Evolutionary conservation across 2,113 vertebrate genomes (phyloP), one percentile per base, ranked within the genome.

Genomic region (Platanista minor): DNA sequence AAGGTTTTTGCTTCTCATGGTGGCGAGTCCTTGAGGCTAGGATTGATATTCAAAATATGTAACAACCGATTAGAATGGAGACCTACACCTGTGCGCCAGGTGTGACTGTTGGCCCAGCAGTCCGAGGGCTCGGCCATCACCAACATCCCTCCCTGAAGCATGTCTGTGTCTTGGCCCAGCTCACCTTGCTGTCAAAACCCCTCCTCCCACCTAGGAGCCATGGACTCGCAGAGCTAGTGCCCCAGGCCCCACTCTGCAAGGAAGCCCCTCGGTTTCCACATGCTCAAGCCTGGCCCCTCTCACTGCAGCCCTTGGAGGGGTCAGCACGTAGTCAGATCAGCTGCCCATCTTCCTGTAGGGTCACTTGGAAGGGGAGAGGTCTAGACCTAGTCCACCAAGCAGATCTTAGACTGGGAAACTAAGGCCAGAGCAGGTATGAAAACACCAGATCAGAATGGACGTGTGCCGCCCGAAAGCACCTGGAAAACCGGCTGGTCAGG

Each of bases 81-180:
- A 36, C n/a, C 6, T 5, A 4, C 36, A 21, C 81, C 39, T 18
- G 21, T 3, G 20, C 3, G 0, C 17, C 21, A 6, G 4, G 41
- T 67, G n/a, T 33, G 64, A 67, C 71, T 31, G 8, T 43, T 29
- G 29, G 66, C 54, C 52, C 46, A 29, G 29, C 57, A 8, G 43
- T 12, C 31, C 33, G 2, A 4, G 29, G 90, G 6, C 64, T 10
- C 25, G 6, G 41, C 18, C 82, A 27, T 41, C 23, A 6, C 33
- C 33, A 14, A 31, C 31, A 25, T 52, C 3, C 25, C 31, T 85
- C n/a, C 20, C 72, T 18, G 25, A 31, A 52, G 67, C 6, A 0
- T 1, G 10, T 18, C 54, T 46, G 43, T 33, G 57, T 49, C 6
- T 18, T 5, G 23, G 17, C 39, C 33, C 21, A 29, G 43, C 52